These are phyloP conservation scores for Syritta pipiens DNA, from an alignment of 2,888 invertebrate species.

Conservation along the genomic window DNA sequence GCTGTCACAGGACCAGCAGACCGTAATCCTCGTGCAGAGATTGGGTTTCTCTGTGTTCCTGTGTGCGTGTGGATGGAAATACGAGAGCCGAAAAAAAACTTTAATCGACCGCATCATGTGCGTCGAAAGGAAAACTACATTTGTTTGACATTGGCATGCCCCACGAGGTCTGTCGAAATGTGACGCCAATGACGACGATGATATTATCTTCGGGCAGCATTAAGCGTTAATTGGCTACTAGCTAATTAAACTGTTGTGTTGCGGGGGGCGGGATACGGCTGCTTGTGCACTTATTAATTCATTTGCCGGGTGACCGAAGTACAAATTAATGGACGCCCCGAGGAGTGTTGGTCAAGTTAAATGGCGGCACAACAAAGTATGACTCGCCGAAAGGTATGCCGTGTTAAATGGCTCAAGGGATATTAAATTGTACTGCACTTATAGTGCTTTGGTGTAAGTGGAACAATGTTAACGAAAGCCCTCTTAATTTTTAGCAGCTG, in stretches of 20 bases:
- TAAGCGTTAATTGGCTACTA: slow-evolving; percentile 28
- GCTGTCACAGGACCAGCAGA: slow-evolving; percentile 24
- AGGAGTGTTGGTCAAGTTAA: no score
- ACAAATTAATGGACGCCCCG: background rate
- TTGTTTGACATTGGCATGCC: slow-evolving; percentile 9
- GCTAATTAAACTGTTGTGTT: slow-evolving; percentile 25
- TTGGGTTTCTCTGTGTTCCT: slow-evolving; percentile 3
- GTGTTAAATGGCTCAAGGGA: no score
- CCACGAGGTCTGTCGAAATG: background rate
- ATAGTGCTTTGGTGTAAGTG: no score
- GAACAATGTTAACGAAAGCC: no score
- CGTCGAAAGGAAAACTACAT: slow-evolving; percentile 28
- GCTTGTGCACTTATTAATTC: background rate
- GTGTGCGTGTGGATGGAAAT: slow-evolving; percentile 2
- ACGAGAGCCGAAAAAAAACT: slow-evolving; percentile 27
- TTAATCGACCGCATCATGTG: slow-evolving; percentile 39
- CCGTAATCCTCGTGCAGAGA: slow-evolving; percentile 26
- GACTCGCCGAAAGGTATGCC: no score
- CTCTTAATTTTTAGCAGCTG: no score
- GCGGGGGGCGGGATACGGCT: background rate
- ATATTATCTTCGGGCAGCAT: slow-evolving; percentile 21
- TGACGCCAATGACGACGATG: background rate
- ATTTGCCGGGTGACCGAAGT: background rate
- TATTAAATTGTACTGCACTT: no score
- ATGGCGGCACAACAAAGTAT: no score